These are phyloP conservation scores for Onychostoma macrolepis DNA, from an alignment of 2,113 vertebrate genomes.

Conservation along the genomic window DNA sequence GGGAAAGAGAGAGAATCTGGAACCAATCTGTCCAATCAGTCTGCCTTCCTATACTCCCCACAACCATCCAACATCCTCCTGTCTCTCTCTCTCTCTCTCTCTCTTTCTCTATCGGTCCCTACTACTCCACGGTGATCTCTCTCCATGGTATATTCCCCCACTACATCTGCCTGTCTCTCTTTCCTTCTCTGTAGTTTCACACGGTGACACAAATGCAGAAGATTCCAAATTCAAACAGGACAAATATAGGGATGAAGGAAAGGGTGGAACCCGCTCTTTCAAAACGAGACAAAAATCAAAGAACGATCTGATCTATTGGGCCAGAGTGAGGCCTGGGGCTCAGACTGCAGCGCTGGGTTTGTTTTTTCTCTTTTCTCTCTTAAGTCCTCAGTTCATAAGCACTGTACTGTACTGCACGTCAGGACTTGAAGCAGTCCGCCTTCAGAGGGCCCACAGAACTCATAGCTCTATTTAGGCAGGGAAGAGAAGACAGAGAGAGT, in stretches of 20 bases:
- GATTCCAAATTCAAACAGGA: conserved; percentile 71
- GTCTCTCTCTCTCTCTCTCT: conserved; percentile 60
- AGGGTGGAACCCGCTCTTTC: conserved; percentile 71
- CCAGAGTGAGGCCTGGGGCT: conserved; percentile 68
- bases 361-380: conserved; percentile 70
- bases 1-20: conserved; percentile 80
- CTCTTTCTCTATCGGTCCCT: conserved; percentile 43
- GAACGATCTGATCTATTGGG: conserved; percentile 70
- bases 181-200: conserved; percentile 83
- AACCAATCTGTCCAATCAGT: conserved; percentile 63
- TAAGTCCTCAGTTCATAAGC: conserved; percentile 78
- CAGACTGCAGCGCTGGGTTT: conserved; percentile 64
- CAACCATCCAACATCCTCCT: conserved; percentile 65
- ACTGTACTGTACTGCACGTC: conserved; percentile 73
- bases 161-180: conserved; percentile 75
- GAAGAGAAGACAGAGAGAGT: conserved; percentile 77
- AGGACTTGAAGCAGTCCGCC: conserved; percentile 79
- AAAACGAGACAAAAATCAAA: conserved; percentile 79
- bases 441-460: conserved; percentile 79
- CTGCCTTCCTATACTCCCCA: conserved; percentile 71
- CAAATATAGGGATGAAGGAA: conserved; percentile 69
- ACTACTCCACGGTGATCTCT: conserved; percentile 30
- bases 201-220: conserved; percentile 75
- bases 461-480: conserved; percentile 80
- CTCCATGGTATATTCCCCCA: conserved; percentile 38